Conservation (phyloP, 2,888 invertebrate genomes). For the Melieria crassipennis region DNA sequence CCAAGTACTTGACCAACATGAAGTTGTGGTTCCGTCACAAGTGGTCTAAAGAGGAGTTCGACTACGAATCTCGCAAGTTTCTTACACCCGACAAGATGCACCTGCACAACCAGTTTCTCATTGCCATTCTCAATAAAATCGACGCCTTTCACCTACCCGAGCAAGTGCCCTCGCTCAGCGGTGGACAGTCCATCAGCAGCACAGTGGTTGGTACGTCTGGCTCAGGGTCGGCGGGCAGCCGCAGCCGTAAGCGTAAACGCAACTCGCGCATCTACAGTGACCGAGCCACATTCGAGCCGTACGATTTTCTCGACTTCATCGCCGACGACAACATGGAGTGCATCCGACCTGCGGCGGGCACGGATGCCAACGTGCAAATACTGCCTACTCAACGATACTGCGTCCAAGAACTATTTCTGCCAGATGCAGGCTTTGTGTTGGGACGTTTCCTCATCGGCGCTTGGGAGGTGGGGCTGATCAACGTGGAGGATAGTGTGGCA, state of each 20-base stretch:
- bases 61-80: constrained; percentile 78
- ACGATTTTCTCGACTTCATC: constrained; percentile 71
- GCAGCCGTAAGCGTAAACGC: constrained; percentile 68
- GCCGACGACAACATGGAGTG: constrained; percentile 66
- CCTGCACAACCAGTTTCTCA: constrained; percentile 84
- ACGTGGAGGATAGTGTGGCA: constrained; percentile 84
- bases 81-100: constrained; percentile 79
- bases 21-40: constrained; percentile 80
- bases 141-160: constrained; percentile 57
- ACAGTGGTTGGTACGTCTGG: constrained; percentile 6
- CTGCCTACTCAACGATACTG: constrained; percentile 69
- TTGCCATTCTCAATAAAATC: constrained; percentile 83
- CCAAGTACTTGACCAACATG: constrained; percentile 77
- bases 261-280: constrained; percentile 68
- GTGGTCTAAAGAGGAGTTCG: constrained; percentile 86
- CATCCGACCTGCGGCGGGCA: constrained; percentile 55
- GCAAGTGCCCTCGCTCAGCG: constrained; percentile 33
- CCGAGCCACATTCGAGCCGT: constrained; percentile 71
- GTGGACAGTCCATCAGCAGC: constrained; percentile 11
- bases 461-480: constrained; percentile 89
- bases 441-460: constrained; percentile 86
- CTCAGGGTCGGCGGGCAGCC: constrained; percentile 44
- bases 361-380: constrained; percentile 55
- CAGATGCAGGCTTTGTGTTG: constrained; percentile 84
- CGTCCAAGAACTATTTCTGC: constrained; percentile 81